phyloP scores from a whole-genome alignment of 2,113 vertebrate species.

The Myrmecophaga tridactyla region DNA sequence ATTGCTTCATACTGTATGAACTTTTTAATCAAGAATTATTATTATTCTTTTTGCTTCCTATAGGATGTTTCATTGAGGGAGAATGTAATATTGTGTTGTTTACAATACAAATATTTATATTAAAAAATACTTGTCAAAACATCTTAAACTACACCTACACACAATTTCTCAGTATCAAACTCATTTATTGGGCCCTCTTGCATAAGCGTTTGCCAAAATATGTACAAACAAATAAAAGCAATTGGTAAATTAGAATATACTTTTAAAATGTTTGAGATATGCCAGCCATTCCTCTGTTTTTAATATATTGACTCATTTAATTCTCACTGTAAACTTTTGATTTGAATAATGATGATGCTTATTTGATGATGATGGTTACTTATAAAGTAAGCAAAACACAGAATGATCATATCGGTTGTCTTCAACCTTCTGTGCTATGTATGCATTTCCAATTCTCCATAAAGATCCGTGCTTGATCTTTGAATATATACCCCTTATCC shows the following conservation, averaged over 20 bases:
- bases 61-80: not conserved
- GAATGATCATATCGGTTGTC: not conserved
- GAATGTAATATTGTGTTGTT: not conserved
- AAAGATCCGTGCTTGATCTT: not conserved
- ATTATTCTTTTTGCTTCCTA: not conserved
- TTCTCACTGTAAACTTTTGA: not conserved
- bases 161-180: not conserved
- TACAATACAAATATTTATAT: constrained; percentile 5
- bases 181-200: not conserved
- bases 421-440: not conserved
- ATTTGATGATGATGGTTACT: not conserved
- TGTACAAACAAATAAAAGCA: not conserved
- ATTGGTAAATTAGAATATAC: not conserved
- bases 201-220: not conserved
- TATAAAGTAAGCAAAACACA: not conserved
- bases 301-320: not conserved
- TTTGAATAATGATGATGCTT: not conserved
- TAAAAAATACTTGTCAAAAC: not conserved
- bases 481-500: not conserved
- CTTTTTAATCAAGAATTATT: not conserved
- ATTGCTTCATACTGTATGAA: not conserved
- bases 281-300: not conserved
- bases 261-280: not conserved
- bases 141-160: not conserved
- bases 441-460: not conserved